Conservation (phyloP, 2,797 vertebrate species). For the Leptodactylus fallax region DNA sequence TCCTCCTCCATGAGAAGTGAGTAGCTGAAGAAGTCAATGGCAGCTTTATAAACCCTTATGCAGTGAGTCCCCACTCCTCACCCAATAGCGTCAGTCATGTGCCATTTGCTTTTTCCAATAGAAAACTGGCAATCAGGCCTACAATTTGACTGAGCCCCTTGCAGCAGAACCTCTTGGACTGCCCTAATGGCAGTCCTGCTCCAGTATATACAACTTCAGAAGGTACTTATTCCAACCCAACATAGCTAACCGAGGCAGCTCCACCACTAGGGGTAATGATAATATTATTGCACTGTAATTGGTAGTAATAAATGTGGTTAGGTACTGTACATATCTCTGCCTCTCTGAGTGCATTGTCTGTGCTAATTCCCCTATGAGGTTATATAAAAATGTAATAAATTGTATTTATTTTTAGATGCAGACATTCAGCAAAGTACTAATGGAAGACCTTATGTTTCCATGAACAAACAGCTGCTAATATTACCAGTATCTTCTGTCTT, state of each 20-base stretch:
- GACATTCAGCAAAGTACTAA: slow-evolving; percentile 8
- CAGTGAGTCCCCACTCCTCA: no score
- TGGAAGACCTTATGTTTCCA: neutral
- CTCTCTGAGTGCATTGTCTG: neutral
- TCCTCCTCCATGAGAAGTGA: no score
- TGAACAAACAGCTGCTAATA: slow-evolving; percentile 8
- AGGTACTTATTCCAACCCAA: neutral
- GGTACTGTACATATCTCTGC: neutral
- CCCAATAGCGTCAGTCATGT: no score
- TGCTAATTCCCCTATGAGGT: neutral
- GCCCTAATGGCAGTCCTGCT: neutral
- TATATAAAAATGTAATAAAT: neutral
- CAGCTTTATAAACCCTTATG: no score
- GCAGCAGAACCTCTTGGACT: neutral
- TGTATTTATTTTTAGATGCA: slow-evolving; percentile 18
- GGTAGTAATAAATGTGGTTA: neutral
- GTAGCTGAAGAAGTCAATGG: neutral
- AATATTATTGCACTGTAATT: neutral
- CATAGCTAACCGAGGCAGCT: neutral
- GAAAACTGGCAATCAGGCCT: no score
- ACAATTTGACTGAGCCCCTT: no score
- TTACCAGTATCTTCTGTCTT: neutral
- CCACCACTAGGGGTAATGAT: neutral
- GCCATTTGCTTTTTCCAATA: no score
- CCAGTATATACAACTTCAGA: no score